These are phyloP conservation scores for Scelioninae gen. 1 DNA, from an alignment of 2,888 invertebrate genomes.

Conservation along the genomic window DNA sequence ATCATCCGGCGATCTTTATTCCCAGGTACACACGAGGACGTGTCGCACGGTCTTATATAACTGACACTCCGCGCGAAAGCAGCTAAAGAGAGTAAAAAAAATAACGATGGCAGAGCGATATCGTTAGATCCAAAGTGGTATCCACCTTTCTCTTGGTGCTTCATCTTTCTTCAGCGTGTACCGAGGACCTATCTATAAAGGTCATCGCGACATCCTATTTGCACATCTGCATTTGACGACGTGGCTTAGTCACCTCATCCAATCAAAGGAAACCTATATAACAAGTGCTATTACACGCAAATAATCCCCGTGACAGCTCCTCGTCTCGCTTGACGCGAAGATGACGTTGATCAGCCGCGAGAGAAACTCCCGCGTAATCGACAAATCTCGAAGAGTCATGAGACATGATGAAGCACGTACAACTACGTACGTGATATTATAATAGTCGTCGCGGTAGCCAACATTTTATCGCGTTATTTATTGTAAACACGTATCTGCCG, in stretches of 20 bases:
- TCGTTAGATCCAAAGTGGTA: constrained; percentile 36
- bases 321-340: constrained; percentile 52
- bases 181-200: constrained; percentile 50
- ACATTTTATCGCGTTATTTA: constrained; percentile 59
- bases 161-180: constrained; percentile 48
- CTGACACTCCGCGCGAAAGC: constrained; percentile 44
- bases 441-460: constrained; percentile 41
- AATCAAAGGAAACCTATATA: constrained; percentile 65
- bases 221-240: constrained; percentile 65
- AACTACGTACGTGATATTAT: constrained; percentile 49
- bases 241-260: constrained; percentile 53
- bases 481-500: constrained; percentile 54
- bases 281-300: constrained; percentile 68
- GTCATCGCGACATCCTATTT: constrained; percentile 54
- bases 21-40: constrained; percentile 20
- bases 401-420: constrained; percentile 60
- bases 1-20: constrained; percentile 33
- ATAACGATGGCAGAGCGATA: constrained; percentile 30
- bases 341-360: constrained; percentile 67
- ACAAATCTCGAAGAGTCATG: constrained; percentile 57
- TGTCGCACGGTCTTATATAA: constrained; percentile 53
- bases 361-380: constrained; percentile 61
- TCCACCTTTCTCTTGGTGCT: constrained; percentile 56
- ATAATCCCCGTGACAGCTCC: constrained; percentile 65
- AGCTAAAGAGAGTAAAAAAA: constrained; percentile 56